Evolutionary conservation across 1,140 invertebrate species (phyloP).

Genomic region (Meloidogyne hapla): DNA sequence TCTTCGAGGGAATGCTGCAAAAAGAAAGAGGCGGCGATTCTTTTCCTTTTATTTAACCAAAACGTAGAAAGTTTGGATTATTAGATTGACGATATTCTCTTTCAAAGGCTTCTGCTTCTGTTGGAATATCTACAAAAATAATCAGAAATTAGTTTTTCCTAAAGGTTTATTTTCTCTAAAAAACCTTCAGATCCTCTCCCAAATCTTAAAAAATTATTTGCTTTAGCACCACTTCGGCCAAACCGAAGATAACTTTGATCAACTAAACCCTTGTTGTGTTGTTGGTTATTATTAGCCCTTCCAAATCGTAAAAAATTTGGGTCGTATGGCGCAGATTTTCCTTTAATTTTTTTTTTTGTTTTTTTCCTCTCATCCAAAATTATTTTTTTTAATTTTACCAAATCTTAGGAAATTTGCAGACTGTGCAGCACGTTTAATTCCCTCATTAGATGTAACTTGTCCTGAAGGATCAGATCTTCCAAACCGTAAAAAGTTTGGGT

Average conservation of each 20-base stretch:
- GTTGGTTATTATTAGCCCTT: neutral
- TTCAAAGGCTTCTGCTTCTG: conserved; percentile 3
- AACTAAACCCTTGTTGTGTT: neutral
- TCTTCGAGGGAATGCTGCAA: neutral
- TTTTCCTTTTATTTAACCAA: conserved; percentile 3
- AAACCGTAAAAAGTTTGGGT: conserved; percentile 25
- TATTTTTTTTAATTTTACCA: neutral
- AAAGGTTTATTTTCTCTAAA: neutral
- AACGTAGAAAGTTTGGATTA: conserved; percentile 27
- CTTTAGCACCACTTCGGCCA: neutral
- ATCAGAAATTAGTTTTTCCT: too few species aligned
- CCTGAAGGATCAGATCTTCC: too few species aligned
- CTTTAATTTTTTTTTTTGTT: neutral
- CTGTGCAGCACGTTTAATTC: neutral
- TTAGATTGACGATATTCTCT: conserved; percentile 18
- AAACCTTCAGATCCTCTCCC: conserved; percentile 1
- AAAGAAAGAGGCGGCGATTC: neutral
- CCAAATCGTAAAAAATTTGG: conserved; percentile 24
- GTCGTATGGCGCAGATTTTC: conserved; percentile 8
- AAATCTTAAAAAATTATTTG: conserved; percentile 22
- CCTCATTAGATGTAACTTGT: too few species aligned
- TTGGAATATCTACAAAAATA: neutral
- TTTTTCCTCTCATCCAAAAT: neutral
- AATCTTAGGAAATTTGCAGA: conserved; percentile 24
- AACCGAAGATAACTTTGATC: conserved; percentile 18